Evolutionary conservation across 2,888 invertebrate genomes (phyloP).

Genomic region (Mayetiola destructor): DNA sequence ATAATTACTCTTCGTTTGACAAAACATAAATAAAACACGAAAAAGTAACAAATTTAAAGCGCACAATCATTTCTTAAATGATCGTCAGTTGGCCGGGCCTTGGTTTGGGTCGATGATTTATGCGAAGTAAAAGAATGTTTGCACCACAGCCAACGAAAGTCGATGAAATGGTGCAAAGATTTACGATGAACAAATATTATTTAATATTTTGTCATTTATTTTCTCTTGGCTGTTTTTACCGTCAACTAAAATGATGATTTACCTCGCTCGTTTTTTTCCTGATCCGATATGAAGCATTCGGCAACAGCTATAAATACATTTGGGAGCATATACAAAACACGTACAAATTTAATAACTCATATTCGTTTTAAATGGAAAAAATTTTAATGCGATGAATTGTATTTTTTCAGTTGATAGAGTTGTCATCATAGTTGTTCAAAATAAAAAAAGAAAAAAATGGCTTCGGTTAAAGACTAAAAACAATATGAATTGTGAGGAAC

Average conservation of each 20-base stretch:
- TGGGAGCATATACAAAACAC: not conserved
- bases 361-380: not conserved
- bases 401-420: not conserved
- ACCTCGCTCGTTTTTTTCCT: not conserved
- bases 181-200: slow-evolving; percentile 6
- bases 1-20: slow-evolving; percentile 9
- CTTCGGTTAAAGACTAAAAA: not conserved
- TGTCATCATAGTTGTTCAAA: not conserved
- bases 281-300: not conserved
- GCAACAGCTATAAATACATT: too few species aligned
- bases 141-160: not conserved
- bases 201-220: slow-evolving; percentile 10
- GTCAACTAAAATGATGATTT: too few species aligned
- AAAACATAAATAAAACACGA: slow-evolving; percentile 4
- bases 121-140: not conserved
- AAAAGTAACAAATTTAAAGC: not conserved
- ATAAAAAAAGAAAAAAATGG: not conserved
- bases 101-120: not conserved
- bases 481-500: not conserved
- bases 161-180: not conserved
- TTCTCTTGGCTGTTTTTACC: not conserved
- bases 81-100: not conserved
- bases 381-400: not conserved
- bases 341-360: slow-evolving; percentile 10
- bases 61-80: not conserved